Base-by-base conservation (phyloP, 2,797 vertebrate species). In the Neostethus bicornis region DNA sequence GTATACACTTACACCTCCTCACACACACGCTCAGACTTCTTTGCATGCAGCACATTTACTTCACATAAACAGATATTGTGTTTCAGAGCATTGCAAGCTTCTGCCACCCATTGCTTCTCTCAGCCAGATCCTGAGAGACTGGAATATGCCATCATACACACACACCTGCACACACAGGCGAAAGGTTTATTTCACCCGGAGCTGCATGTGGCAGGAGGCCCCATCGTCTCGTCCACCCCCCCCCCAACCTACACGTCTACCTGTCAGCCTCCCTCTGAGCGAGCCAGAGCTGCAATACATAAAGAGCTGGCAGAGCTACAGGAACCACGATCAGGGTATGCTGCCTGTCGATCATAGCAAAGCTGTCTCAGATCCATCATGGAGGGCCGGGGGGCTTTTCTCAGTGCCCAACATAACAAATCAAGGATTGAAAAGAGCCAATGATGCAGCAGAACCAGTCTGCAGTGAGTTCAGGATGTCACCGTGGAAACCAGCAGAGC, bases 261-360 rank as follows among this genome's bases (percentile, higher is more conserved):
- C 85, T 83, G 83, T 81, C 85, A 85, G 42, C 56, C 66, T 54
- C 75, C 77, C 61, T 56, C 59, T 43, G 81, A 79, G 81, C 31
- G 25, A 53, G 25, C 60, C 21, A 31, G 39, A 58, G 75, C 51
- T 51, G 51, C 69, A 48, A 77, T 61, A 66, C 68, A 60, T 64
- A 51, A 66, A 54, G 61, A 66, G 67, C 75, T 23, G 64, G 54
- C 12, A 41, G 61, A 48, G 70, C 51, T 37, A 37, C 60, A 61
- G 59, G 54, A 55, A 57, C 54, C 50, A 5, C 10, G 43, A 77
- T 77, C 68, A 72, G 61, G 80, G 57, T 31, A 10, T 29, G 34
- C 61, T 60, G 58, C 60, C 69, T 75, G 81, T 77, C 83, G 63
- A 50, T 88, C 85, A 86, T 43, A 45, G 46, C 24, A 13, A 48